Evolutionary conservation across 2,113 vertebrate genomes (phyloP), one percentile per base, ranked within the genome.

Genomic region (Eptatretus burgeri): DNA sequence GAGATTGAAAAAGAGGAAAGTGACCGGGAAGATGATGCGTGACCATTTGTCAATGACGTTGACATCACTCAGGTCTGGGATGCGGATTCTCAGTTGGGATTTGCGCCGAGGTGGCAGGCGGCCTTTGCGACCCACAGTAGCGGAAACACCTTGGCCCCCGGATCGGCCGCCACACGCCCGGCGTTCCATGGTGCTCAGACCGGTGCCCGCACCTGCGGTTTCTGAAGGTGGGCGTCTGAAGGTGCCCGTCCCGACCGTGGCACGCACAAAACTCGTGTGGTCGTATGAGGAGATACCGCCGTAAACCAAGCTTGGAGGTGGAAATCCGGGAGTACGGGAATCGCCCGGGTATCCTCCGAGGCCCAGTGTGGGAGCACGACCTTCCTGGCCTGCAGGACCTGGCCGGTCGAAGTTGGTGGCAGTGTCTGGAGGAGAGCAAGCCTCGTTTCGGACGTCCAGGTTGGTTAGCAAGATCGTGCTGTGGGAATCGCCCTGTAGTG

Each of bases 41-140:
- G 86, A 94, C 87, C 86, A 94, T 70, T 85, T 89, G 82, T 94
- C 87, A 71, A 94, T 91, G 65, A 80, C 78, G 52, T 91, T 94
- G 67, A 94, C 87, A 49, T 94, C 83, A 51, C 81, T 89, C 75
- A 94, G 75, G 74, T 93, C 79, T 1, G 85, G 86, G 71, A 94
- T 94, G 72, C 93, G 93, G 71, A 91, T 81, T 73, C 79, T 91
- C 66, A 93, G 81, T 73, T 94, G 85, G 13, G 85, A 87, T 13
- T 84, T 80, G 27, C 80, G 79, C 70, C 81, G 74, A 68, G 71
- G 75, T 71, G 91, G 71, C 16, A 69, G 27, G 80, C 18, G 81
- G 77, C 71, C 85, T 89, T 73, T 78, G 76, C 41, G 78, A 81
- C 50, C 69, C 73, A 18, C 75, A 71, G 2, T 78, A 82, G 51